Evolutionary conservation across 2,113 vertebrate species (phyloP), one percentile per base, ranked within the genome.

Genomic region (Neolamprologus devosi): DNA sequence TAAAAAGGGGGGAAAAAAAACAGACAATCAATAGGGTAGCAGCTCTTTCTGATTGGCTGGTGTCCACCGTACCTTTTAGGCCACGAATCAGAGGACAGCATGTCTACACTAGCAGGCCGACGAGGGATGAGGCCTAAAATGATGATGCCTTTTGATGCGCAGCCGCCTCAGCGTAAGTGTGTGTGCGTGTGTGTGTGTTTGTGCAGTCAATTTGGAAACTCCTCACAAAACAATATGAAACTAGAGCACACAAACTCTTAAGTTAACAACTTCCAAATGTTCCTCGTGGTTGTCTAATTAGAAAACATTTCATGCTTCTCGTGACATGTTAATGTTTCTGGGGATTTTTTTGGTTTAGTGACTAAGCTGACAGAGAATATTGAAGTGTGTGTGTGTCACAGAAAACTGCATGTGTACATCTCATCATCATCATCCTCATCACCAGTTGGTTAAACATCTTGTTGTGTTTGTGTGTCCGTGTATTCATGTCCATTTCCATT

Each of bases 101-200:
- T 99, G 97, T 99, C 99, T 88, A 97, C 98, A 11, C 96, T 99
- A 95, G 98, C 98, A 65, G 98, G 98, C 89, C 98, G 99, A 37
- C 97, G 98, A 70, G 98, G 98, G 89, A 98, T 99, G 97, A 98
- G 99, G 94, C 98, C 99, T 95, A 99, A 99, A 97, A 99, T 99
- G 98, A 99, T 99, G 98, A 99, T 99, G 99, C 99, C 99, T 75
- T 99, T 99, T 96, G 99, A 99, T 90, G 97, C 98, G n/a, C 98
- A 99, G 85, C 98, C 99, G 2, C 98, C 99, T 92, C 99, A 99
- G 95, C 99, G 99, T 99, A 98, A 98, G 99, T 99, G 91, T 92
- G 13, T 85, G 11, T 5, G 28, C 1, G 57, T 87, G 9, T 9
- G 65, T 23, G 16, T 87, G 53, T 57, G 26, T 75, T 12, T 8